Evolutionary conservation across 2,113 vertebrate species (phyloP).

Genomic region (Pygoscelis adeliae): DNA sequence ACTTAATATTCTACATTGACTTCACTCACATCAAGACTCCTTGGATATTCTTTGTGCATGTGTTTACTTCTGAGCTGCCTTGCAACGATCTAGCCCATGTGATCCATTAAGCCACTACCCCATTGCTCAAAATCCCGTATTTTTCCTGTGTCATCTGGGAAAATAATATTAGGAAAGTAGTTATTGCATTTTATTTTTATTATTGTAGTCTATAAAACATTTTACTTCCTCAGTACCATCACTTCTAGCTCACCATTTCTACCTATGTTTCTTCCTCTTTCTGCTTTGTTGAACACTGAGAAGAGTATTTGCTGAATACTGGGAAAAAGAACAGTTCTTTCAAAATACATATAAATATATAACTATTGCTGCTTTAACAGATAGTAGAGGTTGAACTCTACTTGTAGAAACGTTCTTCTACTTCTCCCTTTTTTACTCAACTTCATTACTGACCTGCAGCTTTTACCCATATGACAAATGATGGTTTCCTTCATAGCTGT

Average conservation of each 20-base stretch:
- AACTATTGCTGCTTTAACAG: not conserved
- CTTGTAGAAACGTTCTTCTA: not conserved
- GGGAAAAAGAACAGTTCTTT: not conserved
- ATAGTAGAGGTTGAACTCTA: not conserved
- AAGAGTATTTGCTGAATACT: not conserved
- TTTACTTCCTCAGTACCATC: not conserved
- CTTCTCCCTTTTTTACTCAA: not conserved
- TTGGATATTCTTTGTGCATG: not conserved
- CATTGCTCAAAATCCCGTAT: not conserved
- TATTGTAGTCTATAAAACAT: not conserved
- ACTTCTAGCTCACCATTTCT: not conserved
- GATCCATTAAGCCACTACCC: not conserved
- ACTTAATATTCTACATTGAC: not conserved
- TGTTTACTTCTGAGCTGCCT: not conserved
- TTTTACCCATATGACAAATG: not conserved
- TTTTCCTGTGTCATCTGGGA: not conserved
- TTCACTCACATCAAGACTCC: not conserved
- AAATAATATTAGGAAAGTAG: not conserved
- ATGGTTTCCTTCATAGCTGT: not conserved
- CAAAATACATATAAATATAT: not conserved
- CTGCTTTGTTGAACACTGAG: not conserved
- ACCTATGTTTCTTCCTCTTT: not conserved
- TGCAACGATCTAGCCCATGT: not conserved
- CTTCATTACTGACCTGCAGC: not conserved
- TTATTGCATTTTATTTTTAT: not conserved